Evolutionary conservation across 1,140 invertebrate species (phyloP).

Genomic region (Euura lappo): DNA sequence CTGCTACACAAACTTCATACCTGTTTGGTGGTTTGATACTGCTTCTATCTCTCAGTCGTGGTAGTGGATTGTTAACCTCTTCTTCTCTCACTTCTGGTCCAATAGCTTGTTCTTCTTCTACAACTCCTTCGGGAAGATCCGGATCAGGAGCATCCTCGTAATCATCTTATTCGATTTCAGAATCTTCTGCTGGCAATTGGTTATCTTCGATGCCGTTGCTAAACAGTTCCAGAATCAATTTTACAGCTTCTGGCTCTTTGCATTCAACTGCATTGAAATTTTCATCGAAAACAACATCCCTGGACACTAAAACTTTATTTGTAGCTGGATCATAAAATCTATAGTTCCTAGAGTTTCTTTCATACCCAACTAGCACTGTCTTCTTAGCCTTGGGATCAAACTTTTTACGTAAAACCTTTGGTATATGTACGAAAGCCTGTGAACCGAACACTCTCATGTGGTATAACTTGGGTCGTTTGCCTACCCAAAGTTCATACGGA

Average conservation of each 20-base stretch:
- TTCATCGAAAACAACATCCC: constrained; percentile 19
- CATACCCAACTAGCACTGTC: constrained; percentile 21
- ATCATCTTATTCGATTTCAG: not conserved
- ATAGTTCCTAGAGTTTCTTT: constrained; percentile 21
- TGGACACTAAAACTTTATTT: constrained; percentile 10
- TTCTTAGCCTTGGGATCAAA: constrained; percentile 17
- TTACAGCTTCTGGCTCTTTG: no score
- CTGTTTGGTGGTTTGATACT: not conserved
- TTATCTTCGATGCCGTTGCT: no score
- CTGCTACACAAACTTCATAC: constrained; percentile 1
- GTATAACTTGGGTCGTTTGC: not conserved
- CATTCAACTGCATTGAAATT: no score
- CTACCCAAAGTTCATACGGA: not conserved
- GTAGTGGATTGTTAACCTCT: not conserved
- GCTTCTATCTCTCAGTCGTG: not conserved
- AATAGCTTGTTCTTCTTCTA: not conserved
- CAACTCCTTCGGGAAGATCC: not conserved
- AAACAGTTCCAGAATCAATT: no score
- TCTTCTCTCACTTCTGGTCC: not conserved
- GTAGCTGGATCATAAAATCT: constrained; percentile 8
- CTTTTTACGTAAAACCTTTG: constrained; percentile 18
- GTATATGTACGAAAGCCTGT: constrained; percentile 18
- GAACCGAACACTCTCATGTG: not conserved
- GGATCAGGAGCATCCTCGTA: not conserved
- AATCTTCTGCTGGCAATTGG: not conserved